A percentile compares a stretch with the other conserved stretches of the same genome.
phyloP scores from a whole-genome alignment of 2,113 vertebrate species.

The Coturnix japonica region DNA sequence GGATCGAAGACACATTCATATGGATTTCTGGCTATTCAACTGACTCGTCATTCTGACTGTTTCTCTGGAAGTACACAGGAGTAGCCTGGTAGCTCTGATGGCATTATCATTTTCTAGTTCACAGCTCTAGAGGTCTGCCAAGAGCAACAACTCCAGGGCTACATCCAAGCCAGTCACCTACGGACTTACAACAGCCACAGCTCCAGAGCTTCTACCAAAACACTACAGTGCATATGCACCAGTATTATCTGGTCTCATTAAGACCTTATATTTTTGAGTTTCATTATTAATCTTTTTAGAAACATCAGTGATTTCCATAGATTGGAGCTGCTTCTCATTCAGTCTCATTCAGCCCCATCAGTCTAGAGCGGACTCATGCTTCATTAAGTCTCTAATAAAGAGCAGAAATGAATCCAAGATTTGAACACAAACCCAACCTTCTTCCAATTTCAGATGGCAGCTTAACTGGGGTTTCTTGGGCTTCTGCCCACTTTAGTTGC shows the following conservation, averaged over 20 bases:
- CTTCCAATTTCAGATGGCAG: not conserved
- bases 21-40: not conserved
- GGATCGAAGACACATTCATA: not conserved
- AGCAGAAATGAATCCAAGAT: not conserved
- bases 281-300: not conserved
- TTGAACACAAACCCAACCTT: not conserved
- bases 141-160: not conserved
- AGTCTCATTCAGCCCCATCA: too few species aligned
- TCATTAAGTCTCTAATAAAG: not conserved
- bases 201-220: not conserved
- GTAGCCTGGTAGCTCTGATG: not conserved
- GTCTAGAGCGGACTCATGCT: not conserved
- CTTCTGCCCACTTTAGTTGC: constrained; percentile 22
- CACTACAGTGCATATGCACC: not conserved
- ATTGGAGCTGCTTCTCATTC: not conserved
- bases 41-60: not conserved
- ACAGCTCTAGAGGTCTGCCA: not conserved
- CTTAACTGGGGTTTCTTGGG: constrained; percentile 20
- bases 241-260: not conserved
- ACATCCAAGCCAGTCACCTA: not conserved
- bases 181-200: not conserved
- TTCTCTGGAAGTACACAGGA: not conserved
- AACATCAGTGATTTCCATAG: not conserved
- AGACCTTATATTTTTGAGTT: not conserved
- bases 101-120: not conserved